Evolutionary conservation across 1,140 invertebrate species (phyloP).

Genomic region (Drosophila arawakana): DNA sequence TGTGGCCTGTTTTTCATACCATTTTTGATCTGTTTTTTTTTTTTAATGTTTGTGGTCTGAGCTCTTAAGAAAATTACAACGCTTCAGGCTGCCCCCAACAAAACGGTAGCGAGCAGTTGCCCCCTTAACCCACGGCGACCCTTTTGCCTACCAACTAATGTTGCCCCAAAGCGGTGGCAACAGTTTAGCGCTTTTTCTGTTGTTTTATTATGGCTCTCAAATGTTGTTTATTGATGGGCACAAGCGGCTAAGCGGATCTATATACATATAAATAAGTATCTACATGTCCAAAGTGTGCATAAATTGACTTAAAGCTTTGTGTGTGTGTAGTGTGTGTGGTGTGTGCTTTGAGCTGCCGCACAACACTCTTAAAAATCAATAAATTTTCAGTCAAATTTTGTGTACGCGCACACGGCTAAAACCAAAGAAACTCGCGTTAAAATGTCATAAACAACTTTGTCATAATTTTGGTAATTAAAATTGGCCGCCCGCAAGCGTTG

Average conservation of each 20-base stretch:
- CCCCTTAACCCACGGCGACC: background rate
- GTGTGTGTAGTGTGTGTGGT: constrained; percentile 11
- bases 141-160: background rate
- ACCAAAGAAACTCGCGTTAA: constrained; percentile 63
- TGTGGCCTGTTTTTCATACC: constrained; percentile 40
- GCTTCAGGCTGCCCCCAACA: constrained; percentile 44
- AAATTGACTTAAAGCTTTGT: constrained; percentile 20
- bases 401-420: constrained; percentile 30
- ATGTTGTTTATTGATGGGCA: constrained; percentile 76
- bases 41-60: constrained; percentile 37
- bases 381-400: constrained; percentile 73
- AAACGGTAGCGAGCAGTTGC: constrained; percentile 59
- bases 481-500: constrained; percentile 66
- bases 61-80: constrained; percentile 71
- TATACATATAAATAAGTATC: constrained; percentile 59
- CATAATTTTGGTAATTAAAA: constrained; percentile 84
- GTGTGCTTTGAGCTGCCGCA: constrained; percentile 39
- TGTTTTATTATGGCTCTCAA: constrained; percentile 66
- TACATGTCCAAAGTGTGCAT: constrained; percentile 16
- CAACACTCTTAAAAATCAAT: constrained; percentile 80
- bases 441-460: constrained; percentile 82
- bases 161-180: constrained; percentile 53
- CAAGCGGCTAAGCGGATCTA: constrained; percentile 74
- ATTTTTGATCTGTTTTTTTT: background rate
- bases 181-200: constrained; percentile 75